phyloP scores from a whole-genome alignment of 2,797 vertebrate species.

The Diplodus sargus region DNA sequence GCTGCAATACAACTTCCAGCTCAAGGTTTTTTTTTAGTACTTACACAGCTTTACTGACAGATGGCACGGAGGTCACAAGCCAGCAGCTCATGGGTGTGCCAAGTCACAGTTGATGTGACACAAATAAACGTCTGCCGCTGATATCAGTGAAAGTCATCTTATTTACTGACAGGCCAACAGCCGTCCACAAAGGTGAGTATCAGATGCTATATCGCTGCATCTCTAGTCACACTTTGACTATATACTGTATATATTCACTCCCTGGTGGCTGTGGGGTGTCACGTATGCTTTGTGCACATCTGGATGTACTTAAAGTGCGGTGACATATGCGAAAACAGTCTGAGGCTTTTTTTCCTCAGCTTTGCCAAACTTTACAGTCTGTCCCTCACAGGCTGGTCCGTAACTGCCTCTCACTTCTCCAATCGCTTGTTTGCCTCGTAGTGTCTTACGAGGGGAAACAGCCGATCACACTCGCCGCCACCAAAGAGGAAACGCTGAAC shows the following conservation, averaged over 20 bases:
- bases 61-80: no score
- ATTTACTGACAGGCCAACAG: no score
- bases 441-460: slow-evolving; percentile 61
- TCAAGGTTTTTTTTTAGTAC: no score
- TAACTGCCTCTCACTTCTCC: slow-evolving; percentile 18
- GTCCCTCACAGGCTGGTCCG: slow-evolving; percentile 22
- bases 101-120: no score
- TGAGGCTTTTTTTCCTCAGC: slow-evolving; percentile 25
- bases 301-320: slow-evolving; percentile 35
- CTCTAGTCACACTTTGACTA: slow-evolving; percentile 3
- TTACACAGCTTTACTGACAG: no score
- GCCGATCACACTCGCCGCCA: slow-evolving; percentile 43
- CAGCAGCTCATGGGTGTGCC: no score
- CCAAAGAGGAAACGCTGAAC: slow-evolving; percentile 65
- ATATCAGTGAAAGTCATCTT: no score
- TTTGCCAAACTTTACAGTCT: slow-evolving; percentile 19
- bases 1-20: no score
- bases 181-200: no score
- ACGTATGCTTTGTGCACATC: slow-evolving; percentile 44
- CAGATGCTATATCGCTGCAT: no score
- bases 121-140: no score
- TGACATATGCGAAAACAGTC: slow-evolving; percentile 30
- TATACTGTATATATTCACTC: not conserved
- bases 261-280: not conserved
- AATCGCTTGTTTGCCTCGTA: slow-evolving; percentile 22